Conservation (phyloP, 2,888 invertebrate genomes). For the Andrena hattorfiana region DNA sequence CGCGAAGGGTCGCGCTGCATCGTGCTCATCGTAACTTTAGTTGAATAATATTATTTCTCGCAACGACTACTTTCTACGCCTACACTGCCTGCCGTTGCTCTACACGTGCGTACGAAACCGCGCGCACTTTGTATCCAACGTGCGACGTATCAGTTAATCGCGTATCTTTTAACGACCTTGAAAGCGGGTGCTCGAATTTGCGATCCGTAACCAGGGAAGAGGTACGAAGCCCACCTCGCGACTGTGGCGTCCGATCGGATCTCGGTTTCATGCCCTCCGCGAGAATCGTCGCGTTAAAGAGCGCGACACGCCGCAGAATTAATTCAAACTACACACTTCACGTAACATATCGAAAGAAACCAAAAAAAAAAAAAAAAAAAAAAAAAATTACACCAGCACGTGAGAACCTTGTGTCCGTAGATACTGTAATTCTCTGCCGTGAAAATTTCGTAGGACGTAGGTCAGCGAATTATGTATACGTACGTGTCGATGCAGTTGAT, state of each 20-base stretch:
- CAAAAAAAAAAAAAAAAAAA: conserved; percentile 1
- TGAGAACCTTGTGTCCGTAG: conserved; percentile 63
- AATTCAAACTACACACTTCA: conserved; percentile 66
- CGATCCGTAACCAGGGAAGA: neutral
- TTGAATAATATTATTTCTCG: conserved; percentile 45
- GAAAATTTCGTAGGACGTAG: conserved; percentile 57
- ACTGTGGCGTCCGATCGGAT: conserved; percentile 12
- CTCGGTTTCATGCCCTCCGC: conserved; percentile 73
- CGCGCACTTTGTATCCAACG: conserved; percentile 39
- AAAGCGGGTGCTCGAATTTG: neutral
- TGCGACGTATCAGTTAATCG: conserved; percentile 49
- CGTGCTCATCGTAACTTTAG: conserved; percentile 23
- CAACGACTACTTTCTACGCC: conserved; percentile 53
- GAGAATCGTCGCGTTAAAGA: conserved; percentile 31
- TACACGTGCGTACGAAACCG: conserved; percentile 28
- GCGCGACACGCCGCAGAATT: conserved; percentile 43
- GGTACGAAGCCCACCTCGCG: neutral
- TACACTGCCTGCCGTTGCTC: conserved; percentile 59
- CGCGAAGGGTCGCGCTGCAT: conserved; percentile 23
- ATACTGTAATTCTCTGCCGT: conserved; percentile 56
- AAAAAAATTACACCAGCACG: conserved; percentile 1
- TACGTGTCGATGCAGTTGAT: conserved; percentile 57
- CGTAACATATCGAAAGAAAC: conserved; percentile 69
- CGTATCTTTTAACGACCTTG: conserved; percentile 42
- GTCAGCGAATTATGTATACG: conserved; percentile 46